Evolutionary conservation across 1,140 invertebrate species (phyloP).

Genomic region (Drosophila quadrilineata): DNA sequence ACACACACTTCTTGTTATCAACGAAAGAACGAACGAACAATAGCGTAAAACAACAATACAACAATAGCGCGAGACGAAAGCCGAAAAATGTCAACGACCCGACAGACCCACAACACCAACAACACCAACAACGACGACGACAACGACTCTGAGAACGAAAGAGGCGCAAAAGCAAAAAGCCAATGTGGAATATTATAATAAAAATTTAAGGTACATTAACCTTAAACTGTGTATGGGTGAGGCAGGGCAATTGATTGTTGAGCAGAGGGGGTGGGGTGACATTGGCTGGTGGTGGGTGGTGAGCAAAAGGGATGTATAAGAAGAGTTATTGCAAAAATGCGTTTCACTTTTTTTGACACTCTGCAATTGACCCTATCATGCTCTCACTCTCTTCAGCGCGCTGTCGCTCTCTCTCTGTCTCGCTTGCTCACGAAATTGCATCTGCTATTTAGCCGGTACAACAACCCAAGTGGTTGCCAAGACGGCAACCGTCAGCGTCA

Average conservation of each 20-base stretch:
- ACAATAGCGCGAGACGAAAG: conserved; percentile 41
- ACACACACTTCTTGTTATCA: conserved; percentile 28
- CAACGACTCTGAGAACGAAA: conserved; percentile 33
- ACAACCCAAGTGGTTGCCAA: conserved; percentile 41
- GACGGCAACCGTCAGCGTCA: conserved; percentile 34
- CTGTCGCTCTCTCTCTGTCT: background rate
- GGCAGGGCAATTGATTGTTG: too few species aligned
- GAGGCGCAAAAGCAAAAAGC: conserved; percentile 34
- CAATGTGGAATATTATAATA: conserved; percentile 68
- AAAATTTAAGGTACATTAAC: conserved; percentile 79
- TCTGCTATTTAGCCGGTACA: conserved; percentile 43
- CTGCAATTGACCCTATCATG: conserved; percentile 2
- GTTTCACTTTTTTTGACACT: conserved; percentile 32
- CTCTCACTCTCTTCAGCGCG: too few species aligned
- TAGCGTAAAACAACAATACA: conserved; percentile 50
- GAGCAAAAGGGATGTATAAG: too few species aligned
- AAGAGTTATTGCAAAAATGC: conserved; percentile 19
- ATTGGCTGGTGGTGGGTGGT: background rate
- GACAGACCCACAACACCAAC: too few species aligned
- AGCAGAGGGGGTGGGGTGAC: conserved; percentile 5
- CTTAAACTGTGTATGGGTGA: conserved; percentile 41
- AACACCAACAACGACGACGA: too few species aligned
- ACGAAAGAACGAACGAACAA: conserved; percentile 39
- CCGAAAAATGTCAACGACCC: conserved; percentile 77
- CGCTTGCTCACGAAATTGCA: conserved; percentile 14